Evolutionary conservation across 2,888 invertebrate species (phyloP).

Genomic region (Ligdia adustata): DNA sequence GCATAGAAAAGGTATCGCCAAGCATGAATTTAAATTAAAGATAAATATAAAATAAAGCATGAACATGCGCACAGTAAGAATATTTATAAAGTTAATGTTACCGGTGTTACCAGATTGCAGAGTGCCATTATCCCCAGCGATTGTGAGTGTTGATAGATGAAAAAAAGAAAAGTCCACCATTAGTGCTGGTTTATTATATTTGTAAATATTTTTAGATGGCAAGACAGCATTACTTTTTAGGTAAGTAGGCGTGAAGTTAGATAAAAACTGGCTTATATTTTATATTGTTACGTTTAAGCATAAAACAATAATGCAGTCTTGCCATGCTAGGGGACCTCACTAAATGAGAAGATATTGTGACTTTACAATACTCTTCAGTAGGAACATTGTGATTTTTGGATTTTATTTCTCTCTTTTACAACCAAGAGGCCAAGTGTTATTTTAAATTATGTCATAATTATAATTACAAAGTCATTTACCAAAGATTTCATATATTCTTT

Average conservation of each 20-base stretch:
- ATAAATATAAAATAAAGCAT: constrained; percentile 47
- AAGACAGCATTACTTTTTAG: constrained; percentile 63
- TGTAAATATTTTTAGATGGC: constrained; percentile 45
- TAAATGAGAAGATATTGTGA: no score
- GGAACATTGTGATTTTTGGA: no score
- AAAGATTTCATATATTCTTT: no score
- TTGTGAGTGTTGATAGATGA: constrained; percentile 78
- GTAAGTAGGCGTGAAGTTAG: constrained; percentile 46
- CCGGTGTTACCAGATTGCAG: constrained; percentile 82
- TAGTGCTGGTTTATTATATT: constrained; percentile 54
- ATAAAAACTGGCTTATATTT: neutral
- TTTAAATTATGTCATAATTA: no score
- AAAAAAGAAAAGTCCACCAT: constrained; percentile 76
- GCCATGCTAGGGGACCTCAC: constrained; percentile 50
- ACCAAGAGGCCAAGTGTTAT: no score
- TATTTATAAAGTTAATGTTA: constrained; percentile 59
- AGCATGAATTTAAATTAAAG: constrained; percentile 34
- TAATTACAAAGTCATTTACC: no score
- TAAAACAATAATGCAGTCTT: constrained; percentile 63
- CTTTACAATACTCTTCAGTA: no score
- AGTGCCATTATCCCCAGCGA: constrained; percentile 81
- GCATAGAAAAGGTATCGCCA: constrained; percentile 24
- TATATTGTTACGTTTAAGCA: constrained; percentile 21
- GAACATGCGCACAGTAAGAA: constrained; percentile 42
- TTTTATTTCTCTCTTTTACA: no score